These are phyloP conservation scores for Eupeodes luniger DNA, from an alignment of 2,888 invertebrate species.

Conservation along the genomic window DNA sequence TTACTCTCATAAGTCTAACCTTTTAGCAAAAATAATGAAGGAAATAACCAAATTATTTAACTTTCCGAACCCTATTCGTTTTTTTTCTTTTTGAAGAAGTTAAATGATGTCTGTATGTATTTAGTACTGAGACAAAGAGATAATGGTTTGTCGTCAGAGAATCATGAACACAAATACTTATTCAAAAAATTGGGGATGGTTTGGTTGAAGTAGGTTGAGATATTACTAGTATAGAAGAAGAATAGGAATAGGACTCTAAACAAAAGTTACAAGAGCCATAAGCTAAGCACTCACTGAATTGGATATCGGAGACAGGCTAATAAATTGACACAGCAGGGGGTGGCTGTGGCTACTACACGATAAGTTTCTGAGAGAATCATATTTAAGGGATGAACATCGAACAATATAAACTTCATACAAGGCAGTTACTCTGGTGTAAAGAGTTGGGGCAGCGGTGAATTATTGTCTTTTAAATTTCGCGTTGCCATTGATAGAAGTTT, in stretches of 20 bases:
- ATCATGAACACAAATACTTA: conserved; percentile 24
- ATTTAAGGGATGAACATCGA: conserved; percentile 32
- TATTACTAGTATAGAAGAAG: background rate
- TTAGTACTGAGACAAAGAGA: conserved; percentile 7
- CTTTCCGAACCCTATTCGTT: background rate
- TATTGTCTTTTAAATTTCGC: background rate
- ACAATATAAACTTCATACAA: background rate
- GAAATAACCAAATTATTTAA: background rate
- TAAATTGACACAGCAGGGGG: conserved; percentile 33
- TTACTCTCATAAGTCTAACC: no score
- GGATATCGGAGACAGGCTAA: conserved; percentile 39
- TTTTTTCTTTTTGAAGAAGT: background rate
- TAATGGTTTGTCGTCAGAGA: conserved; percentile 40
- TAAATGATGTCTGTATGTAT: conserved; percentile 6
- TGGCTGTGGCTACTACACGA: background rate
- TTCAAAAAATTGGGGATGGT: conserved; percentile 26
- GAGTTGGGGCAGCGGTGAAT: background rate
- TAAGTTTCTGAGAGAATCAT: conserved; percentile 14
- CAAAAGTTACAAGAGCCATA: conserved; percentile 50
- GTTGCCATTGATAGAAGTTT: background rate
- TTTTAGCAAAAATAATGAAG: no score
- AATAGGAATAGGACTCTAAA: background rate
- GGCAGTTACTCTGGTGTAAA: background rate
- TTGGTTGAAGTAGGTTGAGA: background rate
- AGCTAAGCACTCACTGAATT: conserved; percentile 52